phyloP scores from a whole-genome alignment of 1,140 invertebrate genomes.

The Streblospio benedicti region DNA sequence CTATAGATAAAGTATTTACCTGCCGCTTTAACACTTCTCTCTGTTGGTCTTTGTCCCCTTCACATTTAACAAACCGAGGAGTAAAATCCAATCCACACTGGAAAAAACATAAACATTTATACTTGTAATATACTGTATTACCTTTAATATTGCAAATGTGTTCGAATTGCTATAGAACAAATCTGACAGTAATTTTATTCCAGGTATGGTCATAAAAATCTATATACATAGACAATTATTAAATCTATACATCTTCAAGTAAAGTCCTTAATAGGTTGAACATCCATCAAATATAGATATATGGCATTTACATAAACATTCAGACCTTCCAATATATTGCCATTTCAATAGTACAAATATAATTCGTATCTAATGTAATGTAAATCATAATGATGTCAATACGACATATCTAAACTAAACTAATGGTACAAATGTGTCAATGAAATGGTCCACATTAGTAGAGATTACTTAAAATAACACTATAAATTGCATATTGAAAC shows the following conservation, averaged over 20 bases:
- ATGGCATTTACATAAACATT: too few relatives aligned
- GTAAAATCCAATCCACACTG: conserved; percentile 42
- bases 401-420: too few relatives aligned
- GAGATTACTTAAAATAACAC: too few relatives aligned
- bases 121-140: neutral
- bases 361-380: too few relatives aligned
- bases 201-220: neutral
- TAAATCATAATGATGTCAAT: too few relatives aligned
- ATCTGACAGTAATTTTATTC: neutral
- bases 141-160: neutral
- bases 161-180: neutral
- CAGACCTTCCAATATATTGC: too few relatives aligned
- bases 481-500: too few relatives aligned
- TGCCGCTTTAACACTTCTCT: conserved; percentile 33
- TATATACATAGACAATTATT: neutral
- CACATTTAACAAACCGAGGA: conserved; percentile 29
- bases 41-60: conserved; percentile 34
- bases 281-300: too few relatives aligned
- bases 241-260: neutral
- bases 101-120: conserved; percentile 4
- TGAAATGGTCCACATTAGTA: too few relatives aligned
- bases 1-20: conserved; percentile 22
- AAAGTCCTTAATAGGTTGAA: neutral
- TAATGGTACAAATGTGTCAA: too few relatives aligned
- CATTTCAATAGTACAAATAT: too few relatives aligned